Evolutionary conservation across 2,888 invertebrate genomes (phyloP), one percentile per base, ranked within the genome.

Genomic region (Thymelicus lineola): DNA sequence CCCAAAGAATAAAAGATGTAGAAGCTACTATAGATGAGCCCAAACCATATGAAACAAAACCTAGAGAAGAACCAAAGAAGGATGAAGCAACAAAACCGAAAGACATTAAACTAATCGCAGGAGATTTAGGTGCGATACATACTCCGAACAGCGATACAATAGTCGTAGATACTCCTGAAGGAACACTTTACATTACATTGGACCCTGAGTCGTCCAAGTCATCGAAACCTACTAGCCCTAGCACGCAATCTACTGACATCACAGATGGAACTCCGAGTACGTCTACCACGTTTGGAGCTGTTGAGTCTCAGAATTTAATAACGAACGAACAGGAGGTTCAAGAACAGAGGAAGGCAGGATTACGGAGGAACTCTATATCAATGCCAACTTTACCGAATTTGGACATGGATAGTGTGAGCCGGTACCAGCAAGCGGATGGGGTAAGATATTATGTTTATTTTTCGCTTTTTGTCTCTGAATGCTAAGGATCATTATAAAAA

Each of bases 331-430:
- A 76, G 45, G 80, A 80, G 14, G 66, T 82, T 50, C 70, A 70
- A 28, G 88, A 86, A 50, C 79, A 82, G 71, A 86, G 89, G 69
- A 82, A 79, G 71, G 83, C 84, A 6, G 86, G 85, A 63, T 82
- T 95, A 64, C 93, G 96, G 63, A 94, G 96, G 75, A 96, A 96
- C 76, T 96, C 97, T 3, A 96, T 96, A 73, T 97, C 97, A 3
- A 94, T 97, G 93, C 97, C 97, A 4, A 94, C 94, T 75, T 89
- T 97, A 71, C 95, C 96, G 80, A 95, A 96, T 66, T 87, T 97
- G 84, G 96, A 96, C 72, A 76, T 94, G 75, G 94, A 95, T 77
- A 94, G 95, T 7, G 77, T 96, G 75, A 86, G 81, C 79, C 94
- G 88, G 78, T 94, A 90, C 72, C 83, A 86, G 0, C 86, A 83